A percentile compares a stretch with the other conserved stretches of the same genome.
These are phyloP conservation scores for Myioborus melanocephalus DNA, from an alignment of 2,797 vertebrate species.

Conservation along the genomic window DNA sequence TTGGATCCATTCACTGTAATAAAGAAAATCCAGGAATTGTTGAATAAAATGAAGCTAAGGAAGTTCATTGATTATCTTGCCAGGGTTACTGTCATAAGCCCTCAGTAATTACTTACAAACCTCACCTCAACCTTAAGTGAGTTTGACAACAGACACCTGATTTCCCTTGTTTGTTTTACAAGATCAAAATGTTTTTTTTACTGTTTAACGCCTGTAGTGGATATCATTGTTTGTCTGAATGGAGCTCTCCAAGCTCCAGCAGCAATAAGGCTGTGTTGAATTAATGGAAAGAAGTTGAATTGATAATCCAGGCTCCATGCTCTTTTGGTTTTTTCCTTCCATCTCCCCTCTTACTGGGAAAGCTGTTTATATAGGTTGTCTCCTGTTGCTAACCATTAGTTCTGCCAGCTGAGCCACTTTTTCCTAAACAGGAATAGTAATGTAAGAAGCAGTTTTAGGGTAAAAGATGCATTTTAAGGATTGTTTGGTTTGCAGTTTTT, in stretches of 20 bases:
- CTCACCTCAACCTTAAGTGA: background rate
- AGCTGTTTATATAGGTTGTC: background rate
- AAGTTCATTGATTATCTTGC: background rate
- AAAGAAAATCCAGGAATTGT: background rate
- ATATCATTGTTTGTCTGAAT: background rate
- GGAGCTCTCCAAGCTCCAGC: background rate
- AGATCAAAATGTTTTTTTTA: fast-evolving
- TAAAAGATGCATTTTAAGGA: background rate
- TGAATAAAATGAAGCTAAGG: background rate
- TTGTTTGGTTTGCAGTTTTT: background rate
- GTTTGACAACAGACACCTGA: background rate
- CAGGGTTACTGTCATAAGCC: background rate
- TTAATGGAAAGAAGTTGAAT: background rate
- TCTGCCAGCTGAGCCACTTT: background rate
- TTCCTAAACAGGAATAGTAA: background rate
- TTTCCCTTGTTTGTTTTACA: background rate
- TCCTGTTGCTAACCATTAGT: background rate
- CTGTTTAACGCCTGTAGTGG: background rate
- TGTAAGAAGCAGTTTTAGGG: background rate
- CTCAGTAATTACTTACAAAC: background rate
- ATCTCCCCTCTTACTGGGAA: background rate
- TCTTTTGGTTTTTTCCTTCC: background rate
- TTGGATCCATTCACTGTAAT: background rate
- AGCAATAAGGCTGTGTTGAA: background rate
- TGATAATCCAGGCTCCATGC: background rate